These are phyloP conservation scores for Morinoia aosen DNA, from an alignment of 2,888 invertebrate genomes.

Conservation along the genomic window DNA sequence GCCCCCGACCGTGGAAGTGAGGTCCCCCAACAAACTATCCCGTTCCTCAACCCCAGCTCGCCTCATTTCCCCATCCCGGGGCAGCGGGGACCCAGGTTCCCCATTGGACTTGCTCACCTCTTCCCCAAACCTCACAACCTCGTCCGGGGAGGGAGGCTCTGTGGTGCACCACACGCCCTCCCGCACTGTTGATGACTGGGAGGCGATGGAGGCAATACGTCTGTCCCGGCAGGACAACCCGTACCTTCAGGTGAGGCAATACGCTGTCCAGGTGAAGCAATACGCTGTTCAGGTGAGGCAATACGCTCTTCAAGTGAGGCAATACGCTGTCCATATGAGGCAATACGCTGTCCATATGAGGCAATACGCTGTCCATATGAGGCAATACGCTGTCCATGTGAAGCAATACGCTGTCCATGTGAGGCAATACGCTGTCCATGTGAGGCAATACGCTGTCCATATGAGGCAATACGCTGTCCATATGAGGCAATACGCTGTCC, in stretches of 20 bases:
- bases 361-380: constrained; percentile 86
- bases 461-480: constrained; percentile 75
- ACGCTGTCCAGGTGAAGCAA: constrained; percentile 79
- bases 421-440: not conserved
- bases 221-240: constrained; percentile 88
- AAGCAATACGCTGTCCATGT: constrained; percentile 79
- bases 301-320: constrained; percentile 77
- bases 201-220: constrained; percentile 87
- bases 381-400: constrained; percentile 82
- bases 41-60: constrained; percentile 24
- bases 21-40: constrained; percentile 29
- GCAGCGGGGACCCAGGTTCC: not conserved
- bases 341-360: constrained; percentile 81
- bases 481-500: not conserved
- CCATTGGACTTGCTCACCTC: constrained; percentile 42
- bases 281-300: constrained; percentile 80
- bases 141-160: constrained; percentile 10
- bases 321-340: constrained; percentile 82
- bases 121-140: not conserved
- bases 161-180: constrained; percentile 55
- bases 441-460: constrained; percentile 81
- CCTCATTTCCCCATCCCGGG: constrained; percentile 20
- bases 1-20: not conserved
- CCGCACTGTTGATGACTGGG: constrained; percentile 70
- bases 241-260: constrained; percentile 79